A percentile compares a stretch with the other conserved stretches of the same genome.
Conservation (phyloP, 2,888 invertebrate species). For the Adelphocoris suturalis region DNA sequence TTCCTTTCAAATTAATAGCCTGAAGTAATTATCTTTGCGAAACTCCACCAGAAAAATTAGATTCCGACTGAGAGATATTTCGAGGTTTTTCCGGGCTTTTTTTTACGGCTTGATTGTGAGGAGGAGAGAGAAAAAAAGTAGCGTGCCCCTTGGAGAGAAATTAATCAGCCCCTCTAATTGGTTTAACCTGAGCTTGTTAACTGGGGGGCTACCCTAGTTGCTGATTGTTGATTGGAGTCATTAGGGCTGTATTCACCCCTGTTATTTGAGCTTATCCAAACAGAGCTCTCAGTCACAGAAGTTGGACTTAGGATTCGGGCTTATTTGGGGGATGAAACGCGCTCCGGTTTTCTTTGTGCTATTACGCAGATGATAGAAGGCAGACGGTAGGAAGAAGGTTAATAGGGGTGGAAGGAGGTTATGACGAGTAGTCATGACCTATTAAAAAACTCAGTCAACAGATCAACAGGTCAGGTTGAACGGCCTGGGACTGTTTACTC, state of each 20-base stretch:
- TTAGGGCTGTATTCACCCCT: conserved; percentile 26
- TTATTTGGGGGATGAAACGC: neutral
- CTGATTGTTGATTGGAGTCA: conserved; percentile 44
- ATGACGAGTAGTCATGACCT: neutral
- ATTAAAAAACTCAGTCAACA: neutral
- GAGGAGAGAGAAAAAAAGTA: neutral
- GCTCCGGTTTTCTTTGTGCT: neutral
- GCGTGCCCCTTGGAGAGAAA: neutral
- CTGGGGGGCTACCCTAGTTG: neutral
- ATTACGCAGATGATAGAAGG: neutral
- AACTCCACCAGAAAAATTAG: neutral
- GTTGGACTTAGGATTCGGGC: neutral
- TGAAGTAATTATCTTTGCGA: neutral
- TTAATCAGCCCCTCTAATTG: conserved; percentile 47
- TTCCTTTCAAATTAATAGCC: neutral
- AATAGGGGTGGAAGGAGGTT: neutral
- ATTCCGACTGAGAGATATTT: neutral
- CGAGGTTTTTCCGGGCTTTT: neutral
- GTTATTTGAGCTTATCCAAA: conserved; percentile 30
- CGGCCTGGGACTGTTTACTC: neutral
- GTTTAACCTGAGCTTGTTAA: conserved; percentile 46
- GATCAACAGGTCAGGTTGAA: conserved; percentile 10
- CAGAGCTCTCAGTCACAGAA: neutral
- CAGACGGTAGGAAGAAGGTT: neutral
- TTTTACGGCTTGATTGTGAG: neutral